These are phyloP conservation scores for Cryptosula pallasiana DNA, from an alignment of 2,888 invertebrate species.

Conservation along the genomic window DNA sequence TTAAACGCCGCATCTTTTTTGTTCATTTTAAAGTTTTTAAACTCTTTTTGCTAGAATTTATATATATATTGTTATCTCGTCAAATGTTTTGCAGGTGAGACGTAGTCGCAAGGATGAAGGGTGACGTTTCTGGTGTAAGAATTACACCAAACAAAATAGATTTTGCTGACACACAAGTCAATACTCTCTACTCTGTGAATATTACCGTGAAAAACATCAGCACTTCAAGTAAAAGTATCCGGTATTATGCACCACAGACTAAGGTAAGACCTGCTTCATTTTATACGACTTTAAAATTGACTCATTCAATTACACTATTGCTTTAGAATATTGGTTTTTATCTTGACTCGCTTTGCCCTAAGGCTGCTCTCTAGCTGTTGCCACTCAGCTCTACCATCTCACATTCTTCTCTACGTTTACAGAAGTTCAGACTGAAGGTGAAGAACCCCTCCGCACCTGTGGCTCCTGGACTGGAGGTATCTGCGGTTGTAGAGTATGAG, in stretches of 20 bases:
- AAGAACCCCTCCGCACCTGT: slow-evolving; percentile 48
- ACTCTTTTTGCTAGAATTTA: too few relatives aligned
- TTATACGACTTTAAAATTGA: too few relatives aligned
- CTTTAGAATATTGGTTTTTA: too few relatives aligned
- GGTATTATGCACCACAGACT: slow-evolving; percentile 48
- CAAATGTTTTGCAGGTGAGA: too few relatives aligned
- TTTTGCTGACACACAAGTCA: slow-evolving; percentile 44
- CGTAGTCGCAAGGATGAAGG: slow-evolving; percentile 33
- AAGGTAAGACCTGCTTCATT: slow-evolving; percentile 34
- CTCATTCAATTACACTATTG: too few relatives aligned
- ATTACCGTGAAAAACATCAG: slow-evolving; percentile 49
- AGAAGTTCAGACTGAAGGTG: slow-evolving; percentile 48
- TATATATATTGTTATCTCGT: too few relatives aligned
- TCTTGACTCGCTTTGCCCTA: too few relatives aligned
- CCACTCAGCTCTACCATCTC: too few relatives aligned
- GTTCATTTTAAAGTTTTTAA: too few relatives aligned
- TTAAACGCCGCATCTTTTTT: too few relatives aligned
- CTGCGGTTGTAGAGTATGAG: slow-evolving; percentile 44
- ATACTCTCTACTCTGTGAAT: slow-evolving; percentile 36
- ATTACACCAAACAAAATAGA: slow-evolving; percentile 45
- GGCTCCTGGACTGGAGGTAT: slow-evolving; percentile 48
- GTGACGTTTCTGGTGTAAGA: slow-evolving; percentile 45
- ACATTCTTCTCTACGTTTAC: too few relatives aligned
- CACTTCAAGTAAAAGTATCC: slow-evolving; percentile 43
- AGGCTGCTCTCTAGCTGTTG: too few relatives aligned